Base-by-base conservation (phyloP, 2,113 vertebrate genomes). In the Leuciscus idus region DNA sequence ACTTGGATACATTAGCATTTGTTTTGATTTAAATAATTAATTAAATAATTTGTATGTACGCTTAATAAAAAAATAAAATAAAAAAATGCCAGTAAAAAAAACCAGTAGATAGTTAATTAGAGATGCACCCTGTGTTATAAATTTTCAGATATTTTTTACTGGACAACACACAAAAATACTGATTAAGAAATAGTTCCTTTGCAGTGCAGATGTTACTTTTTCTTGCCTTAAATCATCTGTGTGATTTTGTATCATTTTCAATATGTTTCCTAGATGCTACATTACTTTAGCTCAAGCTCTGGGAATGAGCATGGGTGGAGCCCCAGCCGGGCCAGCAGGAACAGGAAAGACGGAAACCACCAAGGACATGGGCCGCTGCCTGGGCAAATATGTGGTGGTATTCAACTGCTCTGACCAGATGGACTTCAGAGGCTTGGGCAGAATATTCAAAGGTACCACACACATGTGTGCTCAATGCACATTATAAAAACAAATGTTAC, bases 321-420 rank as follows among this genome's bases (percentile, higher is more conserved):
- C 98, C 2, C 98, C 97, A 0, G 96, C 98, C 2, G 98, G 98
- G 62, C 98, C 98, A 21, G 97, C 98, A 75, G 98, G 98, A 78
- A 99, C 98, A 48, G 98, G 98, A 86, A 99, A 99, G 93, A 99
- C 98, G 0, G 98, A 99, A 92, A 99, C 98, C 0, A 95, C 94
- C 15, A 99, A 99, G 87, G 98, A 99, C 73, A 99, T 99, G 98
- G 98, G 97, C 6, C 95, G 97, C 3, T 99, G 98, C 89, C 95
- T 99, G 50, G 98, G 98, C 52, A 99, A 99, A 89, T 99, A 99
- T 0, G 97, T 99, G 2, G 98, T 99, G 59, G 98, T 99, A 83
- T 99, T 99, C 92, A 99, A 99, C 87, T 99, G 98, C 77, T 99
- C 98, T 6, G 98, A 99, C 84, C 98, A 99, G 91, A 99, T 99